Base-by-base conservation (phyloP, 2,113 vertebrate genomes). In the Marmota flaviventris region DNA sequence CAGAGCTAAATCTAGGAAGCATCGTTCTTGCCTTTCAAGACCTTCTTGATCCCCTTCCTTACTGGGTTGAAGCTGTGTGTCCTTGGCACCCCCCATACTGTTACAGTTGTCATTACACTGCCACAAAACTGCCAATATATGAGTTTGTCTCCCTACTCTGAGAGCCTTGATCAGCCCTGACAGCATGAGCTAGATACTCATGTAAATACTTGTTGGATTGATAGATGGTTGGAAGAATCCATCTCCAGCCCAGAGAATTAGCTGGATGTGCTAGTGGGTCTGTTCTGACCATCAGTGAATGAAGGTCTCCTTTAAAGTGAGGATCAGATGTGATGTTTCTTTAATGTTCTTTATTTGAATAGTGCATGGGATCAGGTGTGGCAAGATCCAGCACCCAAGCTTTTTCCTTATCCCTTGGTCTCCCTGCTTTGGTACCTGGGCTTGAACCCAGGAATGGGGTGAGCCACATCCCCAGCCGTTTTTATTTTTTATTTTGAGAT, bases 51-150 rank as follows among this genome's bases (percentile, higher is more conserved):
- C 4, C 10, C 16, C 16, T 3, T n/a, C 5, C 3, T 11, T 24
- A 17, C 2, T 76, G 29, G 17, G 65, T 32, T 17, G 32, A 53
- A 81, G 87, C 22, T 39, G 20, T 22, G 29, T 27, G 42, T 32
- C 16, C 63, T 20, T 25, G 25, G 27, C 22, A 63, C 2, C 17
- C 24, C 14, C 14, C 9, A 0, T 24, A 1, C 6, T 37, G 32
- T 17, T 11, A 4, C 17, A 16, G 27, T 3, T 75, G 5, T 10
- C 8, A 1, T 67, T 65, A 73, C 20, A 34, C 2, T 51, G 53
- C 7, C 37, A 27, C 25, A 25, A n/a, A n/a, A 72, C 7, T 20
- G 37, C 70, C 9, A 4, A 0, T 51, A 22, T 12, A 0, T 17
- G 56, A 45, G 56, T 25, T n/a, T 78, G 32, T 39, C 13, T 10